Base-by-base conservation (phyloP, 2,888 invertebrate genomes). In the Aphidius colemani region DNA sequence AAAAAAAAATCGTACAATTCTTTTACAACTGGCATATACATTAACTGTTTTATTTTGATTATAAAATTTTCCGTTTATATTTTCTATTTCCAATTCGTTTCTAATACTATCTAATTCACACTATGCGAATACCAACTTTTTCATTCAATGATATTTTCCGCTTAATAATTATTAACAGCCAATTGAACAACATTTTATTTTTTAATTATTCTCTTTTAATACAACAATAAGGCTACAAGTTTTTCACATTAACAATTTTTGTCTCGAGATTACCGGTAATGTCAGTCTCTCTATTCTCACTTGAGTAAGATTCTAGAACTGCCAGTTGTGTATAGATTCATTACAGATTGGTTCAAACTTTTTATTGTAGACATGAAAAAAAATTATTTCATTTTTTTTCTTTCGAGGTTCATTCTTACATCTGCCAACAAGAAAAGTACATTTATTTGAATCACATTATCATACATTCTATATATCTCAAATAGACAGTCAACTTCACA, bases 11-110 rank as follows among this genome's bases (percentile, higher is more conserved):
- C 53, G 67, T 50, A 51, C 56, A 43, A 51, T 60, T 45, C 43
- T 67, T 56, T 69, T 77, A 82, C 82, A 82, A 82, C 82, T 82
- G 82, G 82, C 82, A 82, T 82, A 78, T 72, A 61, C 67, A 70
- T 70, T 67, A 61, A 62, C 66, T 44, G 48, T 53, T 65, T 57
- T 58, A 53, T 69, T 68, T 66, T 59, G 41, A 51, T 53, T 10
- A 59, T 41, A 40, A 67, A 74, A 3, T 30, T 30, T 30, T 2
- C 3, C 30, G 30, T 30, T 30, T 5, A 30, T 30, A 30, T 30
- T 4, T 30, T 30, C 5, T 30, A 30, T 30, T 30, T 4, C 30
- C 30, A 30, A 5, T 30, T 30, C 5, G 5, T 30, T 30, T 30
- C 5, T 5, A 5, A 30, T 30, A 5, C 2, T 30, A 30, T 5